Conservation (phyloP, 1,140 invertebrate genomes). For the Halotydeus destructor region DNA sequence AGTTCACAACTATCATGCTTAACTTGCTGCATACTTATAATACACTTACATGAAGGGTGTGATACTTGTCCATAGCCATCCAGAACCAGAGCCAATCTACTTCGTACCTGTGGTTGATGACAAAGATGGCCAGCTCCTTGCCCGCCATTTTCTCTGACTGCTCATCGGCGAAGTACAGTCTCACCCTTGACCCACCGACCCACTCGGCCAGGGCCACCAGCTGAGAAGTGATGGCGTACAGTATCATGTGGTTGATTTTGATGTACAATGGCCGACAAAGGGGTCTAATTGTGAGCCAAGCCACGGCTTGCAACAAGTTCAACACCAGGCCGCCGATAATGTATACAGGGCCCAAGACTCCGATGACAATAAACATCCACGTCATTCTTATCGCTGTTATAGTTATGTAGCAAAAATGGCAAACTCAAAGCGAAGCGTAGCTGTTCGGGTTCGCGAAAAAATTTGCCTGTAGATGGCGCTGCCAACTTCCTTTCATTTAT, state of each 20-base stretch:
- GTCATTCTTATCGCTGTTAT: no score
- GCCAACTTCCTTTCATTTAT: no score
- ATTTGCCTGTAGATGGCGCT: no score
- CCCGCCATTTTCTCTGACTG: conserved; percentile 56
- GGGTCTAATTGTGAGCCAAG: conserved; percentile 49
- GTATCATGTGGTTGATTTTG: conserved; percentile 73
- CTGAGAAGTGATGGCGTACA: conserved; percentile 70
- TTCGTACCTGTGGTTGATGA: conserved; percentile 91
- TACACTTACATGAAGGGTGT: conserved; percentile 55
- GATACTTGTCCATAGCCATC: conserved; percentile 53
- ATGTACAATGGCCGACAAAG: conserved; percentile 54
- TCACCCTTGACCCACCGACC: conserved; percentile 57
- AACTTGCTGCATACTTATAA: not conserved
- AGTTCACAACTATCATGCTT: conserved; percentile 3
- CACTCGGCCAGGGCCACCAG: conserved; percentile 75
- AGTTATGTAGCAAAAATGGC: no score
- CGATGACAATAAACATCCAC: no score
- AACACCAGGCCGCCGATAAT: conserved; percentile 67
- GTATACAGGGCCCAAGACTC: conserved; percentile 5
- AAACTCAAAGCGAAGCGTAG: no score
- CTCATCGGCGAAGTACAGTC: conserved; percentile 51
- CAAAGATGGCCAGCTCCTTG: conserved; percentile 62
- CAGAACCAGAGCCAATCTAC: conserved; percentile 82
- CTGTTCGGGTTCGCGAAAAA: no score
- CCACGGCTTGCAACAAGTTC: conserved; percentile 52